Conservation (phyloP, 2,113 vertebrate genomes). For the Progne subis region DNA sequence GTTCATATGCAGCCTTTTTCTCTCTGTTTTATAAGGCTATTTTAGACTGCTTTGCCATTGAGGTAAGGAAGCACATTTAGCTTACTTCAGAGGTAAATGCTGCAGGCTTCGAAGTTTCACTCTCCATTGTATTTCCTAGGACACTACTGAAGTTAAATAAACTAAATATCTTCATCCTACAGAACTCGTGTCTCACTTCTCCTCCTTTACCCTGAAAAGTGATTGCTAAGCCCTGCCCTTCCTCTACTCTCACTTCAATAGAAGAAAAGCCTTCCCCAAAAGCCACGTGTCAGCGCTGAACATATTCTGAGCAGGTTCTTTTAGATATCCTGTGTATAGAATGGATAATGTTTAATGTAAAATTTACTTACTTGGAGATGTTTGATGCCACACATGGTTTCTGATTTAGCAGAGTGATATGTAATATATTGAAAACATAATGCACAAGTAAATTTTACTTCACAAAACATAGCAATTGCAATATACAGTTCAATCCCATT, state of each 20-base stretch:
- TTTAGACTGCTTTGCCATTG: not conserved
- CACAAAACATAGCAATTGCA: not conserved
- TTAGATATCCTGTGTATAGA: not conserved
- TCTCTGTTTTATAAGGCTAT: not conserved
- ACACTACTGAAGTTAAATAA: not conserved
- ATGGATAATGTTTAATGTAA: not conserved
- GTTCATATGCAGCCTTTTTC: not conserved
- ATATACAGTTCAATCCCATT: not conserved
- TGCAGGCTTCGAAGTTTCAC: not conserved
- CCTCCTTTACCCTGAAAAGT: not conserved
- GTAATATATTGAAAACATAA: not conserved
- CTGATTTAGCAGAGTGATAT: not conserved
- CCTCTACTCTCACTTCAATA: not conserved
- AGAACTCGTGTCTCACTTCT: not conserved
- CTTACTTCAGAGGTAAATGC: not conserved
- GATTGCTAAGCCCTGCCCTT: not conserved
- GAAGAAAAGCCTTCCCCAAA: not conserved
- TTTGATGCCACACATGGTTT: not conserved
- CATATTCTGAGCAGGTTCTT: not conserved
- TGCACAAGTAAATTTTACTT: rapidly evolving
- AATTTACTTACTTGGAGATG: not conserved
- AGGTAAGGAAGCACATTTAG: not conserved
- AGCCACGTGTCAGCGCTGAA: not conserved
- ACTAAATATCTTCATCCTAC: not conserved
- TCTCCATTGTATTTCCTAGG: not conserved